Evolutionary conservation across 2,888 invertebrate species (phyloP), one percentile per base, ranked within the genome.

Genomic region (Drosophila seclusa): DNA sequence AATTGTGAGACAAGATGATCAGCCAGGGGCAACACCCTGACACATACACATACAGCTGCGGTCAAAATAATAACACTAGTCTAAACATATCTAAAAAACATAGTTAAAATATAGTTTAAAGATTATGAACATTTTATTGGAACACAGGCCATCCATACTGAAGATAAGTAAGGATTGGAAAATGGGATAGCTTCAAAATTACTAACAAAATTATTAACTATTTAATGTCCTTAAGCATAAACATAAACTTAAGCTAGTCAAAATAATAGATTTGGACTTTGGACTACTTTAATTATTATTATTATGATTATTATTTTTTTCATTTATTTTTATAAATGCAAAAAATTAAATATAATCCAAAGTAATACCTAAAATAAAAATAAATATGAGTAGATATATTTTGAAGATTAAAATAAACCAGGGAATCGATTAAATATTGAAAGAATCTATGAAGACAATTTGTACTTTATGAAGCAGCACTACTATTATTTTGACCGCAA

Each of bases 1-100:
- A 88, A 77, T 73, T 75, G 79, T 75, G 69, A 75, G 76, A 87
- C 75, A 73, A 74, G 76, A 69, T 78, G 75, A 78, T 83, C 63
- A 53, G 40, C 68, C 54, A 72, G 68, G 70, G 80, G 82, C 80
- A 78, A 80, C 70, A 82, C 74, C 74, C 82, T 76, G 45, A 24
- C 24, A 45, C 24, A 45, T 16, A 8, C 24, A 24, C 45, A 24
- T 16, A 45, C 45, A 45, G 8, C 45, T 16, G 16, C 16, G 45
- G 45, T 45, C 24, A 45, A 8, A 24, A 45, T 8, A 45, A 24
- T 45, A 16, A 7, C 2, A 5, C 11, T 0, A 6, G 1, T 21
- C 0, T 21, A 11, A 2, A 5, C 5, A 42, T 21, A 7, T 45
- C 13, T 13, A 31, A 31, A 31, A 40, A 4, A 5, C 11, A 21